Evolutionary conservation across 2,888 invertebrate species (phyloP).

Genomic region (Clusia tigrina): DNA sequence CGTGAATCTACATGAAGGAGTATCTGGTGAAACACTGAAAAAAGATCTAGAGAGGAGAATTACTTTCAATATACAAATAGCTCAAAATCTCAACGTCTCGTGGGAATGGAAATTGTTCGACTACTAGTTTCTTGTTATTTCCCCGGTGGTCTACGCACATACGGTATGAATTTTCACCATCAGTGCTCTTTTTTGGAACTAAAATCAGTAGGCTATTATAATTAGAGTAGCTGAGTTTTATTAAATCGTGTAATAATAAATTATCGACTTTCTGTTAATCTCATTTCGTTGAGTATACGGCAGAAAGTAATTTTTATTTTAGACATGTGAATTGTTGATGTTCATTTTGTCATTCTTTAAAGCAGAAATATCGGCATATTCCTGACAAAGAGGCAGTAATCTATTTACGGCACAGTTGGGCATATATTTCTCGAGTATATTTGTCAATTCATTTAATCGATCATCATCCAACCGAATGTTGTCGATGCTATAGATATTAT

Average conservation of each 20-base stretch:
- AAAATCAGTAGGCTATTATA: conserved; percentile 20
- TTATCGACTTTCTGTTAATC: neutral
- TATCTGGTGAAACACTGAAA: conserved; percentile 20
- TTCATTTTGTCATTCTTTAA: conserved; percentile 1
- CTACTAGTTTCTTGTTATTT: conserved; percentile 9
- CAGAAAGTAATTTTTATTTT: neutral
- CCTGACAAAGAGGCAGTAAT: neutral
- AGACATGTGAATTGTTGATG: conserved; percentile 3
- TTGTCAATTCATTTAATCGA: neutral
- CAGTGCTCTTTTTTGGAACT: conserved; percentile 17
- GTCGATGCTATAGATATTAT: neutral
- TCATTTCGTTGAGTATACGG: neutral
- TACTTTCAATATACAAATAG: conserved; percentile 12
- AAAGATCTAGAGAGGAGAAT: conserved; percentile 17
- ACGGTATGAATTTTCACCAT: conserved; percentile 10
- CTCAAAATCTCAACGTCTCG: conserved; percentile 14
- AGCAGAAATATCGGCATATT: neutral
- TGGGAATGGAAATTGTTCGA: conserved; percentile 18
- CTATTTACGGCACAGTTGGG: neutral
- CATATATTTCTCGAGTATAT: neutral
- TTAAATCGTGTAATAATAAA: conserved; percentile 9
- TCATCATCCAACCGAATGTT: neutral
- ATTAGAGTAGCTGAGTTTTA: conserved; percentile 12
- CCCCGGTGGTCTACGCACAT: conserved; percentile 14
- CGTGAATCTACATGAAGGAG: conserved; percentile 12